Evolutionary conservation across 2,113 vertebrate species (phyloP).

Genomic region (Scytalopus superciliaris): DNA sequence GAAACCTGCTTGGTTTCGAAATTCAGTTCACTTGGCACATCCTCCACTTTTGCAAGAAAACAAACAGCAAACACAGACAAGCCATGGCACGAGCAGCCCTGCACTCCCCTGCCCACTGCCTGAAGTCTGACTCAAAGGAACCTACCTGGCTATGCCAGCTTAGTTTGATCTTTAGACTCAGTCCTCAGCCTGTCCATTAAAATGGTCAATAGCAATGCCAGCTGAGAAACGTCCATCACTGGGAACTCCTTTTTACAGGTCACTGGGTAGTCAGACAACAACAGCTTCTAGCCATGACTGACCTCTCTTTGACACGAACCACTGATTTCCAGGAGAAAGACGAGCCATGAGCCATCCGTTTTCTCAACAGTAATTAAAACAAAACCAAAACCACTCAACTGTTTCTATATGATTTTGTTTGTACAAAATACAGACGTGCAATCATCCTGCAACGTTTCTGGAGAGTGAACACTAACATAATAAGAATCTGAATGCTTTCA

Average conservation of each 20-base stretch:
- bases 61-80: not conserved
- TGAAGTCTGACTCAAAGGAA: not conserved
- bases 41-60: not conserved
- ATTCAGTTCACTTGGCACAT: conserved; percentile 6
- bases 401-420: not conserved
- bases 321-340: conserved; percentile 7
- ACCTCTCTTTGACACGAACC: not conserved
- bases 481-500: not conserved
- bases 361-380: not conserved
- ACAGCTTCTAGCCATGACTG: conserved; percentile 50
- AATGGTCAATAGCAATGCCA: conserved; percentile 21
- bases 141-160: not conserved
- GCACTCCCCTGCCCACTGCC: not conserved
- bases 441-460: not conserved
- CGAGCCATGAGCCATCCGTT: not conserved
- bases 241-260: conserved; percentile 48
- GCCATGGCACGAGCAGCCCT: not conserved
- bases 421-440: not conserved
- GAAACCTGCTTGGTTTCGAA: conserved; percentile 21
- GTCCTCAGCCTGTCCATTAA: conserved; percentile 7
- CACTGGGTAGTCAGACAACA: conserved; percentile 47
- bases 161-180: not conserved
- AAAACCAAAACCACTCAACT: not conserved
- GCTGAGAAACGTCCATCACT: conserved; percentile 10
- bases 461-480: not conserved